Base-by-base conservation (phyloP, 2,888 invertebrate genomes). In the Luperina testacea region DNA sequence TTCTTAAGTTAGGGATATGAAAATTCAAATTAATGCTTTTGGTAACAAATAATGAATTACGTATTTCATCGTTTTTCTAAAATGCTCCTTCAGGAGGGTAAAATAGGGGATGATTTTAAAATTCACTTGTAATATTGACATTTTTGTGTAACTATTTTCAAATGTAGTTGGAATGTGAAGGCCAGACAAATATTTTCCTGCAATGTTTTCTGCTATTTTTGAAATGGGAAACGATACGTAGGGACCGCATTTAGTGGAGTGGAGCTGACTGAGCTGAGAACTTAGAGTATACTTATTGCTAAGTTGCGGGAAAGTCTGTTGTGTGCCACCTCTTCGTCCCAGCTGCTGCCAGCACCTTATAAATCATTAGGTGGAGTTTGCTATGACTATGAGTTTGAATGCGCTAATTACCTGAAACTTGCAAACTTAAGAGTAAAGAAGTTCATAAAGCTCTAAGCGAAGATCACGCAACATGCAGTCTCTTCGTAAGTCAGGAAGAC, bases 301-400 rank as follows among this genome's bases (percentile, higher is more conserved):
- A 27, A 17, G 24, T 42, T 42, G 7, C 15, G 24, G 11, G 15
- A 7, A 27, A 42, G 27, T 72, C 24, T 24, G 3, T n/a, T 53
- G 15, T 27, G n/a, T 24, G 45, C 45, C 4, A 45, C 11, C 32
- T 7, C n/a, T 71, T 38, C 48, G 32, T 38, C 13, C 7, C n/a
- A 20, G n/a, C 2, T 48, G 3, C 20, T 38, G 20, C 17, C 1
- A 69, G 13, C 70, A 27, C 20, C n/a, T 17, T 38, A 20, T 71
- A 70, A n/a, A 53, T 45, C 17, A 13, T 17, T 42, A 24, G 24
- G 24, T 8, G 24, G 17, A 38, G 0, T 51, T 24, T 32, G 51
- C 24, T 72, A 64, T 27, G 61, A 64, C 27, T n/a, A n/a, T n/a
- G n/a, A n/a, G n/a, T n/a, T n/a, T n/a, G 38, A 69, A 71, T 27